These are phyloP conservation scores for Syrphus vitripennis DNA, from an alignment of 2,888 invertebrate species.

Conservation along the genomic window DNA sequence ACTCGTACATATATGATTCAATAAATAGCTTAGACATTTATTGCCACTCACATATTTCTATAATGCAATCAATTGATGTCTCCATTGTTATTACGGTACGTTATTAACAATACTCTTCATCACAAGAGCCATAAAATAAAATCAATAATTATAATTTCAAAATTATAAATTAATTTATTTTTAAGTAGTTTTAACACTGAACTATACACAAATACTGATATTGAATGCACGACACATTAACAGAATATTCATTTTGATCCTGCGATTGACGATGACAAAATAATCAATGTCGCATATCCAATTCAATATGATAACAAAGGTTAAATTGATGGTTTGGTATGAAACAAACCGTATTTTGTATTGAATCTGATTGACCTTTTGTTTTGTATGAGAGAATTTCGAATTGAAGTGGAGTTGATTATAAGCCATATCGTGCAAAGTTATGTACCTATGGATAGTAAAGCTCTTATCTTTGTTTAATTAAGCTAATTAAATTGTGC, in stretches of 20 bases:
- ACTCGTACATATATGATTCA: too few relatives aligned
- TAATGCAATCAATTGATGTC: not conserved
- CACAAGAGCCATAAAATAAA: not conserved
- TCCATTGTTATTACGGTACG: not conserved
- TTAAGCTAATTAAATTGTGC: not conserved
- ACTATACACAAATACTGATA: not conserved
- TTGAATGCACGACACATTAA: not conserved
- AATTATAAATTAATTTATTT: conserved; percentile 3
- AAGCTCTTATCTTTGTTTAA: conserved; percentile 4
- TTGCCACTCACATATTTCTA: not conserved
- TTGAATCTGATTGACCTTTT: conserved; percentile 5
- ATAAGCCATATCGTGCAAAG: not conserved
- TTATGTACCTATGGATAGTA: too few relatives aligned
- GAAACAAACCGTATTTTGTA: not conserved
- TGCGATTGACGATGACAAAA: not conserved
- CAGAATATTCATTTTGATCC: conserved; percentile 1
- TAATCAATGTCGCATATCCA: not conserved
- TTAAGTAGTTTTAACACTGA: not conserved
- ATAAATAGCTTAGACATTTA: conserved; percentile 13
- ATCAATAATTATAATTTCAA: not conserved
- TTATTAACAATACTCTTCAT: not conserved
- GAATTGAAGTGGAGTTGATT: not conserved
- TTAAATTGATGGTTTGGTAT: not conserved
- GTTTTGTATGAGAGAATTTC: not conserved
- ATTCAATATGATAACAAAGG: not conserved